Base-by-base conservation (phyloP, 1,140 invertebrate species). In the Aphelenchoides avenae region DNA sequence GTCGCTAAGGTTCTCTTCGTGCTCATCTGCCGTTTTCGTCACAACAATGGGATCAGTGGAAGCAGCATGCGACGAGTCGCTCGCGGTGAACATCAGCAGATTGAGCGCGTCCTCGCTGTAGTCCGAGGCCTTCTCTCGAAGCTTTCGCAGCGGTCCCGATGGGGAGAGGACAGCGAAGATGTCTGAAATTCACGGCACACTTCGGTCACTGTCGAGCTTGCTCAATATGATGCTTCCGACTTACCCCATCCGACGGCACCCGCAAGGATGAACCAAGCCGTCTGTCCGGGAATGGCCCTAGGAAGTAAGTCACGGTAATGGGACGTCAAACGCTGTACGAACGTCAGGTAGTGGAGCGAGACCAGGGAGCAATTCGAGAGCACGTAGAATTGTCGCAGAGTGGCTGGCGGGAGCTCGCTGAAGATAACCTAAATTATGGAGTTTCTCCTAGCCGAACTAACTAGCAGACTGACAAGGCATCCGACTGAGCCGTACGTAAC, bases 151-250 rank as follows among this genome's bases (percentile, higher is more conserved):
- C 13, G 70, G 70, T 13, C 70, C 70, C 15, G 56, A 37, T 0
- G 71, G 67, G 1, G 71, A 40, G 5, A 75, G 54, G 26, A 72
- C 70, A 20, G 70, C 71, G 41, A 75, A 72, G 13, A 68, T 15
- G 18, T 70, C 67, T 72, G 34, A 48, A 71, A 57, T n/a, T 15
- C 31, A 34, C 26, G 3, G n/a, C n/a, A n/a, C n/a, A n/a, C n/a
- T n/a, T n/a, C n/a, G n/a, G n/a, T n/a, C n/a, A n/a, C n/a, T n/a
- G n/a, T n/a, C n/a, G n/a, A n/a, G n/a, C n/a, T n/a, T n/a, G n/a
- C n/a, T n/a, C n/a, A n/a, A n/a, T n/a, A n/a, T n/a, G n/a, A n/a
- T n/a, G n/a, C n/a, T n/a, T n/a, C n/a, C n/a, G n/a, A 39, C 22
- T 33, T n/a, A 75, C 71, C 70, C 70, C 70, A 72, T 15, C 52